Percentiles rank a stretch among this genome's conserved stretches.
phyloP scores from a whole-genome alignment of 1,140 invertebrate species.

The Lanistes nyassanus region DNA sequence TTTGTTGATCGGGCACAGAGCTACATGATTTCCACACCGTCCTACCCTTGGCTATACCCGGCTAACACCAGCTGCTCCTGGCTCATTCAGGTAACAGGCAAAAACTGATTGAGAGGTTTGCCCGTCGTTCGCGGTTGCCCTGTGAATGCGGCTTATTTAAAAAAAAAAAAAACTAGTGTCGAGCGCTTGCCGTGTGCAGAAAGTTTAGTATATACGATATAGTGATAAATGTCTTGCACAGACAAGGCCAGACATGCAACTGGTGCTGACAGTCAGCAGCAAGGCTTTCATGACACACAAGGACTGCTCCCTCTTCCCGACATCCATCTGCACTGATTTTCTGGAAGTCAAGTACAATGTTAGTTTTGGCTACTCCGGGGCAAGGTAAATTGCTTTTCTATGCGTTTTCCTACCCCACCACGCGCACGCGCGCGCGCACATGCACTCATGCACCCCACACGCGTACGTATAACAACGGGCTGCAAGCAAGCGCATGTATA shows the following conservation, averaged over 20 bases:
- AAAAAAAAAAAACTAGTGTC: no score
- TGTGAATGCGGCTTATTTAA: no score
- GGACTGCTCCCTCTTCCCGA: conserved; percentile 17
- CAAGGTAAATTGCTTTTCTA: conserved; percentile 41
- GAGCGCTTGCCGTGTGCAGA: no score
- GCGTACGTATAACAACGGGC: no score
- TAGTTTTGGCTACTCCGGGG: conserved; percentile 48
- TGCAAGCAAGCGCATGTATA: no score
- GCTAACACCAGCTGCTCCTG: conserved; percentile 43
- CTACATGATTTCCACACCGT: conserved; percentile 37
- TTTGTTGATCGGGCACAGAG: conserved; percentile 30
- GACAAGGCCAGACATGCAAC: conserved; percentile 20
- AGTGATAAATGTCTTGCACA: neutral
- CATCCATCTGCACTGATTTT: conserved; percentile 39
- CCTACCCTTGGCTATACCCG: conserved; percentile 35
- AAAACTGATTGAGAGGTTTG: no score
- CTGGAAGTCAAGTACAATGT: conserved; percentile 52
- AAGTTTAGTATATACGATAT: no score
- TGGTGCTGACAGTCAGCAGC: conserved; percentile 20
- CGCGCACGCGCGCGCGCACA: no score
- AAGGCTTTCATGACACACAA: conserved; percentile 24
- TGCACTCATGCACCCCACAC: no score
- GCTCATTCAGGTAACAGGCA: conserved; percentile 55
- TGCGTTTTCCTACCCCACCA: no score
- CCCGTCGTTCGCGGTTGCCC: no score